Conservation (phyloP, 30 jellyfish, hydroid and myxozoan genomes). For the Aurelia aurita complex sp. Pacific region DNA sequence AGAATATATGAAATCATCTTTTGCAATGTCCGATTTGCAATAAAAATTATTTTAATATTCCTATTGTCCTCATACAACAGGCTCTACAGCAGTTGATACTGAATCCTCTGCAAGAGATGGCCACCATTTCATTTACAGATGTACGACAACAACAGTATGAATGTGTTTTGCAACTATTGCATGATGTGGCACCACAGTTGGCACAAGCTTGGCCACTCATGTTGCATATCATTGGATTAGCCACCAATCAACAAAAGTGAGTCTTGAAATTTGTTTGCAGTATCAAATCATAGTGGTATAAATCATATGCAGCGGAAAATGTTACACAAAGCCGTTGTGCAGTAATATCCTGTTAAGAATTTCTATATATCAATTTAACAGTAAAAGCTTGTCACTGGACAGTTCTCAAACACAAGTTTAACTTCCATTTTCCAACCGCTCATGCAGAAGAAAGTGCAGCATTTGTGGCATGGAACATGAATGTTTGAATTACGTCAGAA, state of each 20-base stretch:
- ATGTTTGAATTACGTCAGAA: too few relatives aligned
- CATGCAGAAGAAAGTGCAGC: too few relatives aligned
- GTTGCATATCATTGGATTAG: slow-evolving; percentile 89
- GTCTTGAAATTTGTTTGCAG: neutral
- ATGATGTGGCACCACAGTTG: slow-evolving; percentile 85
- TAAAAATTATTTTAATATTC: neutral
- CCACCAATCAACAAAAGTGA: slow-evolving; percentile 94
- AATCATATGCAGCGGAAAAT: too few relatives aligned
- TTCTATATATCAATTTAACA: too few relatives aligned
- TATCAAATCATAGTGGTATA: too few relatives aligned
- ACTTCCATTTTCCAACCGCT: too few relatives aligned
- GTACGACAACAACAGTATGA: slow-evolving; percentile 95
- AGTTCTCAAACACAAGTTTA: too few relatives aligned
- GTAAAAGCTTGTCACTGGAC: too few relatives aligned
- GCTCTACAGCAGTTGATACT: slow-evolving; percentile 80
- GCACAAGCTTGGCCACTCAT: slow-evolving; percentile 93
- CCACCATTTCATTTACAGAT: slow-evolving; percentile 66
- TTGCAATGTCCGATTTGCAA: neutral
- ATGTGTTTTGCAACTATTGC: slow-evolving; percentile 80
- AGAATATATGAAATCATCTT: too few relatives aligned
- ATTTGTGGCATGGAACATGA: too few relatives aligned
- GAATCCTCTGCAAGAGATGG: slow-evolving; percentile 95
- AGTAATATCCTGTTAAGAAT: too few relatives aligned
- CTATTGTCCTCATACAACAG: slow-evolving; percentile 21
- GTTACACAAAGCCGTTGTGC: too few relatives aligned